Base-by-base conservation (phyloP, 2,113 vertebrate genomes). In the Saccopteryx leptura region DNA sequence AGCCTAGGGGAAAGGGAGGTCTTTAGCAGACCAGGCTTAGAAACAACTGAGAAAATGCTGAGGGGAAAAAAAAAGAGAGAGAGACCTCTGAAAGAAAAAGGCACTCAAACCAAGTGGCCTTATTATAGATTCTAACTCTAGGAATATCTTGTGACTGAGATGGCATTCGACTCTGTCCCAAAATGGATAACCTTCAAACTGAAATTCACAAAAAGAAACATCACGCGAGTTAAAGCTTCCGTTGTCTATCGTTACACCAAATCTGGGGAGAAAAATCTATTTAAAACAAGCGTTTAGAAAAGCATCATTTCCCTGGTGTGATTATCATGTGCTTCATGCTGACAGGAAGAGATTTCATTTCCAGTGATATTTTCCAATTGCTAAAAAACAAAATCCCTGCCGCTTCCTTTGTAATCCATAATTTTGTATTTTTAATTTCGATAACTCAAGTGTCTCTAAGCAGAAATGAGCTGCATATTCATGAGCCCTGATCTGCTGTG, bases 341-440 rank as follows among this genome's bases (percentile, higher is more conserved):
- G 96, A 96, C 97, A 98, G 97, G 97, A 98, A 98, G 98, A 94
- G 98, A 94, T 88, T 97, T 97, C 96, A 96, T 88, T 88, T 91
- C 93, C 97, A 98, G 94, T 87, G 96, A 98, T 98, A 98, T 98
- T 98, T 98, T 97, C 96, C 96, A 98, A 98, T 98, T 98, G 93
- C 97, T 91, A 95, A 97, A 93, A 97, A 84, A 74, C 39, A 90
- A 95, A 94, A 48, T 21, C 17, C 13, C 68, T 80, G 75, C 21
- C 9, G 3, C 93, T 98, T 98, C 97, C 98, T 97, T 97, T 95
- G 89, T 94, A 96, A 97, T 97, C 96, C 93, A 26, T 97, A 97
- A 98, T 98, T 98, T 97, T 97, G 90, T 97, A 96, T 98, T 98
- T 97, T 98, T 98, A 98, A 98, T 98, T 98, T 98, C 94, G 72